Base-by-base conservation (phyloP, 2,888 invertebrate genomes). In the Mesoligia furuncula region DNA sequence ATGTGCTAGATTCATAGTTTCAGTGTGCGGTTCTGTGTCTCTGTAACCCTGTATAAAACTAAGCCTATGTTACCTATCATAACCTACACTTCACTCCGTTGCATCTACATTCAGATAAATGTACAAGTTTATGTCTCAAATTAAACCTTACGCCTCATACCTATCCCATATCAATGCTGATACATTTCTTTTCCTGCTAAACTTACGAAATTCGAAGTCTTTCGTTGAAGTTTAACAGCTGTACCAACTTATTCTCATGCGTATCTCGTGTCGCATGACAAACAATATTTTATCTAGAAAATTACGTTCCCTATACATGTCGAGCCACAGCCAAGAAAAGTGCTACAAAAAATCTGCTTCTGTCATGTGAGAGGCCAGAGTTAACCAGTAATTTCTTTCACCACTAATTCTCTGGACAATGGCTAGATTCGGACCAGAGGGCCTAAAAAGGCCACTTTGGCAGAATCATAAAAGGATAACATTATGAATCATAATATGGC, bases 171-270 rank as follows among this genome's bases (percentile, higher is more conserved):
- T 45, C 45, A 62, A 24, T 42, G n/a, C 15, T 61, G 24, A 57
- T 24, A 42, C 9, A 17, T 77, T 54, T 27, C 0, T 36, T 36
- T 62, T 20, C 20, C 15, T 48, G 45, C 36, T 48, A n/a, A 39
- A 54, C n/a, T n/a, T 17, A 45, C 6, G 20, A 64, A 27, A 48
- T 59, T 17, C 31, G 42, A 65, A 27, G 15, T 5, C 13, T 42
- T 64, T 31, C 9, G 24, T 54, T 5, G 8, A 5, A 8, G 9
- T 15, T 31, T 31, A 9, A 61, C 9, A 20, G 8, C 54, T 57
- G 2, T 51, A 24, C 11, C 27, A 27, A 13, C 17, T 27, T 45
- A 67, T 27, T 78, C 78, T 36, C 36, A 76, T 54, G n/a, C 24
- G n/a, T 15, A 36, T 73, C 0, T 72, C 13, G 17, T 42, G 8